Percentiles rank a stretch among this genome's conserved stretches.
These are phyloP conservation scores for Orycteropus afer DNA, from an alignment of 2,113 vertebrate species.

Conservation along the genomic window DNA sequence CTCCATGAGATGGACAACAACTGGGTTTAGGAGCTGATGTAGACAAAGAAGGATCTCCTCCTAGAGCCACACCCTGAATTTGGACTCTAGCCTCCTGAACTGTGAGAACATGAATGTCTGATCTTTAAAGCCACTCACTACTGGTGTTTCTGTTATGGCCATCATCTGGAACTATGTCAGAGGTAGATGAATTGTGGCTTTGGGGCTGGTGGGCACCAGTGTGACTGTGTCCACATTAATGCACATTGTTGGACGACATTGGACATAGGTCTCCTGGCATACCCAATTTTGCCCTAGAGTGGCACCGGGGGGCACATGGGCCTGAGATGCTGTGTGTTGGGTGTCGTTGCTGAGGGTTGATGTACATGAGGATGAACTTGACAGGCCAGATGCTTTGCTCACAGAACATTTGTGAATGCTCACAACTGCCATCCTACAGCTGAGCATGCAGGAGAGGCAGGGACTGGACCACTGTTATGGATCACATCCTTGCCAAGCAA, in stretches of 20 bases:
- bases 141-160: not conserved
- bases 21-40: not conserved
- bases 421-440: not conserved
- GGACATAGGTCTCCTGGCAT: not conserved
- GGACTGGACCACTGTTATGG: not conserved
- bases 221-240: not conserved
- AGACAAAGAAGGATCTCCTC: not conserved
- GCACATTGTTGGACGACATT: not conserved
- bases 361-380: not conserved
- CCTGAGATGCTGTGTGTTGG: accelerated
- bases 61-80: not conserved
- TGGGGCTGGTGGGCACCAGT: accelerated
- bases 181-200: not conserved
- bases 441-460: not conserved
- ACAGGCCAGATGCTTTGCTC: not conserved
- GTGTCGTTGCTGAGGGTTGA: not conserved
- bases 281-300: not conserved
- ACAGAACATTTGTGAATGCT: not conserved
- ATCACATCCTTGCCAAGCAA: not conserved
- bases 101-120: no score
- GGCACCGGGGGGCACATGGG: no score
- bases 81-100: not conserved
- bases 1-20: no score
- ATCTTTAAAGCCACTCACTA: not conserved
- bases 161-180: not conserved